These are phyloP conservation scores for Macrobrachium nipponense DNA, from an alignment of 1,140 invertebrate genomes.

Conservation along the genomic window DNA sequence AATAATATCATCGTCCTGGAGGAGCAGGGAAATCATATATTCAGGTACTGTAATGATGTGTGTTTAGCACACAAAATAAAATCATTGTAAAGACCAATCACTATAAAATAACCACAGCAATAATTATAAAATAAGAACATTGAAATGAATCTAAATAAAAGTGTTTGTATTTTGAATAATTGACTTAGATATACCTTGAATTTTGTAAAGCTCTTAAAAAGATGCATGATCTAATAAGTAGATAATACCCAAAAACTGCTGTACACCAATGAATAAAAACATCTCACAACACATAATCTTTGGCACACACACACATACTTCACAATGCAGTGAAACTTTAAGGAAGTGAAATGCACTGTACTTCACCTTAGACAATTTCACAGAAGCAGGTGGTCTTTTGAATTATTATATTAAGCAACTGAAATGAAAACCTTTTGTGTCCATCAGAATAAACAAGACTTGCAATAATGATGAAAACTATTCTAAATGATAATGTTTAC, in stretches of 20 bases:
- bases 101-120: background rate
- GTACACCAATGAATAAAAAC: constrained; percentile 25
- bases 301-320: constrained; percentile 46
- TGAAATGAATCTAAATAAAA: constrained; percentile 2
- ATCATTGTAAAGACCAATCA: background rate
- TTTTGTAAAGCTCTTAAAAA: constrained; percentile 37
- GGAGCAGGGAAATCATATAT: constrained; percentile 39
- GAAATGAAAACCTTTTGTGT: too few relatives aligned
- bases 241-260: constrained; percentile 44
- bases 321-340: constrained; percentile 50
- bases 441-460: too few relatives aligned
- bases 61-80: constrained; percentile 36
- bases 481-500: too few relatives aligned
- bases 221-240: constrained; percentile 37
- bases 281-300: constrained; percentile 50
- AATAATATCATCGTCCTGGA: background rate
- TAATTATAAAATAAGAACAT: background rate
- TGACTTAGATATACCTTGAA: constrained; percentile 33
- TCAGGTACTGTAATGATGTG: constrained; percentile 53
- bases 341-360: background rate
- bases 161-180: constrained; percentile 11
- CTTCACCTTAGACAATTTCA: background rate
- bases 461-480: too few relatives aligned
- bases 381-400: background rate
- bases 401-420: background rate